Evolutionary conservation across 2,113 vertebrate species (phyloP).

Genomic region (Capreolus pygargus): DNA sequence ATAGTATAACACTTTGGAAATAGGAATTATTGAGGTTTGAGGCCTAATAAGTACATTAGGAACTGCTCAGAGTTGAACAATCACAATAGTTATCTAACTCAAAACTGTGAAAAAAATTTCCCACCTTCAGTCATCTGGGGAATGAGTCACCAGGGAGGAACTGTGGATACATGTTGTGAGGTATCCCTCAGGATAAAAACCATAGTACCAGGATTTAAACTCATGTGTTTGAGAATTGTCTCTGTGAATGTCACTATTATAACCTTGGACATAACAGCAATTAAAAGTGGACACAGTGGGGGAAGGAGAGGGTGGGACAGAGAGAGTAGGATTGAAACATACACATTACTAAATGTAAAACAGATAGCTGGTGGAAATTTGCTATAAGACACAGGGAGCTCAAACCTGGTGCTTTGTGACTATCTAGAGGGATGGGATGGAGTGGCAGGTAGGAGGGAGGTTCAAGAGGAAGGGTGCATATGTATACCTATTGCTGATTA

Average conservation of each 20-base stretch:
- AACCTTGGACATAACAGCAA: not conserved
- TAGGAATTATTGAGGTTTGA: not conserved
- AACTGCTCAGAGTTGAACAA: not conserved
- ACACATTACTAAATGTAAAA: not conserved
- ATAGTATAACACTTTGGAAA: not conserved
- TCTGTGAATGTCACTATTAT: not conserved
- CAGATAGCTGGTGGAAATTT: not conserved
- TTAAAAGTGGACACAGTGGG: not conserved
- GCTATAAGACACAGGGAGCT: not conserved
- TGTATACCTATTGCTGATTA: not conserved
- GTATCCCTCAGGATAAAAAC: not conserved
- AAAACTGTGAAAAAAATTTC: not conserved
- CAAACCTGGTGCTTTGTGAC: not conserved
- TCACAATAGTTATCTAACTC: not conserved
- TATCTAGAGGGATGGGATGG: not conserved
- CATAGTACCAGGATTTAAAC: not conserved
- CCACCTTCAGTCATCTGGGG: not conserved
- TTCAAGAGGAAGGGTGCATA: not conserved
- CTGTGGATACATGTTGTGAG: not conserved
- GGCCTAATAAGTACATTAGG: not conserved
- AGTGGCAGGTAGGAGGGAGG: not conserved
- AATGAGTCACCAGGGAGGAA: not conserved
- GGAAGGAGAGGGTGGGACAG: not conserved
- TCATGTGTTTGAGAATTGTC: not conserved
- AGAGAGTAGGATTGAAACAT: not conserved